phyloP scores from a whole-genome alignment of 2,797 vertebrate species.

The Cetoscarus ocellatus region DNA sequence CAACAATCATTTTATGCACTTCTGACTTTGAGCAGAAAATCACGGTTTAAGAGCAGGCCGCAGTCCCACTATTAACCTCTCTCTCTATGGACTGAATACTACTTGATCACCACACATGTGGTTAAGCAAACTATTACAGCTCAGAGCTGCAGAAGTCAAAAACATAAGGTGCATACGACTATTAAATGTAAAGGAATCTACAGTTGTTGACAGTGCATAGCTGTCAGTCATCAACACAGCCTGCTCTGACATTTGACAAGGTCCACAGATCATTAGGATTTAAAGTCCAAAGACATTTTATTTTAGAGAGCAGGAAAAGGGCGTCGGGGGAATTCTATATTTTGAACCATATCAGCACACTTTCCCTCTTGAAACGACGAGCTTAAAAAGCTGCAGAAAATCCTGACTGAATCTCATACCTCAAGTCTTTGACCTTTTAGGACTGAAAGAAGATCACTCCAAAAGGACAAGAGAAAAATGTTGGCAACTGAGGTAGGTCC shows the following conservation, averaged over 20 bases:
- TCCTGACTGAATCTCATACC: constrained; percentile 35
- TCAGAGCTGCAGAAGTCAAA: constrained; percentile 34
- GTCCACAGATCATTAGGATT: constrained; percentile 44
- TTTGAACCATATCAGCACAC: constrained; percentile 43
- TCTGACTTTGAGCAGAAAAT: no score
- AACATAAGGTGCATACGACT: background rate
- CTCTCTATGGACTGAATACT: constrained; percentile 60
- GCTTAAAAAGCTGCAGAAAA: constrained; percentile 46
- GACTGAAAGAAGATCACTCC: constrained; percentile 12
- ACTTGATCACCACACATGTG: constrained; percentile 67
- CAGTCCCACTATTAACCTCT: constrained; percentile 14
- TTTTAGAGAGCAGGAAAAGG: constrained; percentile 20
- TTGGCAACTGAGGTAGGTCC: background rate
- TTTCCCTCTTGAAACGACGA: constrained; percentile 26
- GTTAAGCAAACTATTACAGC: constrained; percentile 51
- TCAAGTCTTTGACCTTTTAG: constrained; percentile 44
- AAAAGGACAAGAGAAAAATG: background rate
- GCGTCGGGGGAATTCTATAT: constrained; percentile 25
- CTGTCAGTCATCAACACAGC: constrained; percentile 26
- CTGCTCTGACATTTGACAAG: constrained; percentile 42
- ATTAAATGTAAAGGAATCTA: no score
- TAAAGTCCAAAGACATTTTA: constrained; percentile 18
- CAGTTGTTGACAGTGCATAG: constrained; percentile 6
- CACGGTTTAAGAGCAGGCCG: background rate
- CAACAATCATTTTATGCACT: no score